Conservation (phyloP, 2,113 vertebrate species). For the Nothobranchius kuhntae region DNA sequence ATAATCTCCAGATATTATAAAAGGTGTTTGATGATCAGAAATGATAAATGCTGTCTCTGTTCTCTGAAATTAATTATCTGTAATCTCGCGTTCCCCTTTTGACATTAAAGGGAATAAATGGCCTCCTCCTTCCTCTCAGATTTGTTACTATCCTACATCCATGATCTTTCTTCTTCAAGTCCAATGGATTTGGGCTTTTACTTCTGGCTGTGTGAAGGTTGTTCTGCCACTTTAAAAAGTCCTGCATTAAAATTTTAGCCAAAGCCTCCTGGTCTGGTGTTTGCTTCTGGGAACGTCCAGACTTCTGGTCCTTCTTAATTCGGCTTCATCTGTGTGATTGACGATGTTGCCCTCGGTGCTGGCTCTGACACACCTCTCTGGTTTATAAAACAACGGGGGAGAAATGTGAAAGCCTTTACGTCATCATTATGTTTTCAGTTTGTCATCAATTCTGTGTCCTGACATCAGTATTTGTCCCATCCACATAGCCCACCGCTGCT, state of each 20-base stretch:
- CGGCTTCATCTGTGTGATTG: slow-evolving; percentile 33
- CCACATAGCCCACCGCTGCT: background rate
- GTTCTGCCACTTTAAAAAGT: background rate
- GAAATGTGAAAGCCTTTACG: slow-evolving; percentile 29
- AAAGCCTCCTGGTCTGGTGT: too few relatives aligned
- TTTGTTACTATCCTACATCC: background rate
- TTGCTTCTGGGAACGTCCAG: slow-evolving; percentile 23
- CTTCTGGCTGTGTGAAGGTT: background rate
- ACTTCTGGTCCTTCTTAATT: slow-evolving; percentile 28
- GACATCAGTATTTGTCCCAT: slow-evolving; percentile 6
- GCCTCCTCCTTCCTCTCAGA: background rate
- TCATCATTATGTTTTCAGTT: background rate
- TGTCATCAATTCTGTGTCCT: background rate
- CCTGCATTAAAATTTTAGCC: too few relatives aligned
- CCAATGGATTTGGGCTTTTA: background rate
- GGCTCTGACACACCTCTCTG: slow-evolving; percentile 44
- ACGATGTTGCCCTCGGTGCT: slow-evolving; percentile 11
- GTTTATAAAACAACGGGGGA: slow-evolving; percentile 29
- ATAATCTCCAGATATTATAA: too few relatives aligned
- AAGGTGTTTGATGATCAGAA: too few relatives aligned
- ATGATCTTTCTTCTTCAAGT: too few relatives aligned
- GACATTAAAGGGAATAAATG: background rate
- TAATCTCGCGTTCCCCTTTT: background rate
- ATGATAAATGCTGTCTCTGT: background rate
- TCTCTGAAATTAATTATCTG: background rate